phyloP scores from a whole-genome alignment of 1,140 invertebrate species.

The Scaptomyza hsui region DNA sequence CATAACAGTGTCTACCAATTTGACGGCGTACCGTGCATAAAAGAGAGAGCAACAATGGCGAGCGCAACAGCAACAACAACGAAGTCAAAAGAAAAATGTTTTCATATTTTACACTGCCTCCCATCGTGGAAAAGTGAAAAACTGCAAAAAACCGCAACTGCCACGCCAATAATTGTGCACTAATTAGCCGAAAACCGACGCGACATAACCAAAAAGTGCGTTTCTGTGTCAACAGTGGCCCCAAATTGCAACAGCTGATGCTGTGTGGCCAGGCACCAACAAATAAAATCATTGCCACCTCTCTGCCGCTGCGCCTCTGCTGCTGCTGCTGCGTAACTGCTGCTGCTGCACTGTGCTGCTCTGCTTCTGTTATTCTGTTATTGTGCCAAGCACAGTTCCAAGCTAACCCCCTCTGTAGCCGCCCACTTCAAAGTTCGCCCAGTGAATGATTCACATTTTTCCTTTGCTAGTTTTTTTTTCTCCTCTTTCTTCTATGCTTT shows the following conservation, averaged over 20 bases:
- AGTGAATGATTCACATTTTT: conserved; percentile 79
- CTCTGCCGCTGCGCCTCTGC: conserved; percentile 14
- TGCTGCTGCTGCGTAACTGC: conserved; percentile 8
- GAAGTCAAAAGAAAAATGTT: conserved; percentile 72
- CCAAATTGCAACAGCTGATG: conserved; percentile 77
- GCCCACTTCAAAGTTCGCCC: conserved; percentile 54
- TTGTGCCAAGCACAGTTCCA: conserved; percentile 55
- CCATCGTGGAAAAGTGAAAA: conserved; percentile 55
- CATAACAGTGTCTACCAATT: conserved; percentile 66
- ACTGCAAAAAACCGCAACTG: conserved; percentile 36
- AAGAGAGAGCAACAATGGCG: conserved; percentile 67
- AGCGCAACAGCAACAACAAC: conserved; percentile 63
- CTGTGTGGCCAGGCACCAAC: conserved; percentile 29
- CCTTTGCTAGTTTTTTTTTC: conserved; percentile 50
- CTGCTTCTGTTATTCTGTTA: conserved; percentile 55
- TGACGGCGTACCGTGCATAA: conserved; percentile 45
- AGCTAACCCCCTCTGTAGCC: conserved; percentile 38
- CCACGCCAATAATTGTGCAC: conserved; percentile 59
- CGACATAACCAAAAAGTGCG: conserved; percentile 47
- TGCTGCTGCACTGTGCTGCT: conserved; percentile 19
- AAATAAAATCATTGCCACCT: conserved; percentile 39
- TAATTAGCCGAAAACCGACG: conserved; percentile 27
- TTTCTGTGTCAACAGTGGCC: conserved; percentile 48
- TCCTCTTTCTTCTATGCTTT: conserved; percentile 33
- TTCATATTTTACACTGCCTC: conserved; percentile 66